Base-by-base conservation (phyloP, 2,888 invertebrate species). In the Calameuta pallipes region DNA sequence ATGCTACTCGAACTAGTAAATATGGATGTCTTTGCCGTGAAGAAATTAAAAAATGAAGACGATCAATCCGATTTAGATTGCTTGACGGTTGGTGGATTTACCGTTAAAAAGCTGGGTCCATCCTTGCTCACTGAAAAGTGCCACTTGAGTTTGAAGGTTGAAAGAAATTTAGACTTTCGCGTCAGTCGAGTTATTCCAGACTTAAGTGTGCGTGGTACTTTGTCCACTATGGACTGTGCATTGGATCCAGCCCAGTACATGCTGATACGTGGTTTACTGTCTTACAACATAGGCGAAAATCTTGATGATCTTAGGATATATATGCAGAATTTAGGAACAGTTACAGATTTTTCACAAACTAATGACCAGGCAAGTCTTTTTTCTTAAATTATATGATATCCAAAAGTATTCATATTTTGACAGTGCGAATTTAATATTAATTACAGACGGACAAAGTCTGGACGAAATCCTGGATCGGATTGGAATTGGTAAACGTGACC, bases 241-340 rank as follows among this genome's bases (percentile, higher is more conserved):
- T 91, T 99, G 79, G 96, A 97, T 92, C 93, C 96, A 75, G 94
- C 95, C 75, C 98, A 98, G 91, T 98, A 98, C 92, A 95, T 96
- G 90, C 92, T 98, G 71, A 94, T 99, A 76, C 94, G 97, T 80
- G 98, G 98, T 31, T 94, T 99, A 80, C 93, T 99, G 11, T 94
- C 95, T 3, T 96, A 97, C 92, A 99, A 99, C 92, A 94, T 99
- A 82, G 98, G 97, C 1, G 98, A 98, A 92, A 93, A 94, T 85
- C 94, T 96, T 23, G 96, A 96, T 82, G 95, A 95, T 84, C 93
- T 95, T 74, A 92, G 82, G 82, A 78, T 82, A 4, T 88, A 89
- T 37, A 86, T 88, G 81, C 87, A 89, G 23, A 88, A 91, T 56
- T 15, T 86, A 56, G 56, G 9, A 15, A 69, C 30, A 37, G 73